Evolutionary conservation across 2,888 invertebrate species (phyloP).

Genomic region (Plutella xylostella): DNA sequence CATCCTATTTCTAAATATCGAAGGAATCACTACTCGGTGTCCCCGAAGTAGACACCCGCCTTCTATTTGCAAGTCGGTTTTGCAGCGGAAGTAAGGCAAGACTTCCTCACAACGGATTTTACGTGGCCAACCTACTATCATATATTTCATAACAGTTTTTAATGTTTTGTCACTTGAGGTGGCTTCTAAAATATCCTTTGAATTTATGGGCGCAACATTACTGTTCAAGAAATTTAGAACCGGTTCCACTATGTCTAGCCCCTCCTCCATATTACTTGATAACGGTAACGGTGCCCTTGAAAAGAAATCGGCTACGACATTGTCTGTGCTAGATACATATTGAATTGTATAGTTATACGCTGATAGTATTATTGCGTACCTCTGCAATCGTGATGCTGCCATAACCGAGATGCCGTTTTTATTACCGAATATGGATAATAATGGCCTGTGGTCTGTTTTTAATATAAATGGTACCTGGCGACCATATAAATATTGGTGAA

Average conservation of each 20-base stretch:
- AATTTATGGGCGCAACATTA: neutral
- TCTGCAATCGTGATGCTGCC: slow-evolving; percentile 1
- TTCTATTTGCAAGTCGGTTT: slow-evolving; percentile 5
- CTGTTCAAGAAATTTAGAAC: neutral
- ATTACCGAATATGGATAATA: slow-evolving; percentile 1
- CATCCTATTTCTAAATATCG: neutral
- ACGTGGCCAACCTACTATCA: slow-evolving; percentile 10
- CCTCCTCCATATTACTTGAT: neutral
- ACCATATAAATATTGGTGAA: slow-evolving; percentile 3
- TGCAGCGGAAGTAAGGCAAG: slow-evolving; percentile 8
- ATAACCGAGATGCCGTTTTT: slow-evolving; percentile 5
- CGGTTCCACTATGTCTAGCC: neutral
- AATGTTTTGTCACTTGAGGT: slow-evolving; percentile 1
- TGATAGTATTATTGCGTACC: slow-evolving; percentile 2
- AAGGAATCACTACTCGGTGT: slow-evolving; percentile 8
- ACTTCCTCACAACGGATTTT: slow-evolving; percentile 7
- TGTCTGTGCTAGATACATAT: neutral
- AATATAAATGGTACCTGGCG: neutral
- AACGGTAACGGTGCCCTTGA: neutral
- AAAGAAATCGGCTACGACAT: slow-evolving; percentile 5
- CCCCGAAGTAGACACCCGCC: slow-evolving; percentile 8
- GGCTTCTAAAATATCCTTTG: slow-evolving; percentile 2
- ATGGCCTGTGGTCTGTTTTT: slow-evolving; percentile 1
- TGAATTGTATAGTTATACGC: slow-evolving; percentile 5
- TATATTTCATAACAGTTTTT: slow-evolving; percentile 7